Conservation (phyloP, 2,888 invertebrate genomes). For the Nephrotoma appendiculata region DNA sequence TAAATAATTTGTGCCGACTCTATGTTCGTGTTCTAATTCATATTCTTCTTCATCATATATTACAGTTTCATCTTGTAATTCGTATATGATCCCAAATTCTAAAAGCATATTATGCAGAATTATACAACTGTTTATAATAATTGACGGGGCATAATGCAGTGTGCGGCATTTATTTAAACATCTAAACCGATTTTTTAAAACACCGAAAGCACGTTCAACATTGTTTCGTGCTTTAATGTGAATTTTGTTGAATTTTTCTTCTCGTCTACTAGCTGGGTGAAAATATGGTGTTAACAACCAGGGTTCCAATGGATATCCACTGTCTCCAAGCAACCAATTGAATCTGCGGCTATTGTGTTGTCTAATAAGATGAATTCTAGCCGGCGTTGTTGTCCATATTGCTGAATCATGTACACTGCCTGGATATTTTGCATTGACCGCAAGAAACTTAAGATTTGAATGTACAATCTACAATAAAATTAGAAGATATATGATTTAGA, state of each 20-base stretch:
- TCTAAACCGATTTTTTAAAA: too few relatives aligned
- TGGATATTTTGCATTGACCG: constrained; percentile 9
- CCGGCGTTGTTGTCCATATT: background rate
- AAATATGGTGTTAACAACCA: background rate
- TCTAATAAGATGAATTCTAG: constrained; percentile 3
- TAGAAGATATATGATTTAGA: background rate
- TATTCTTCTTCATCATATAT: too few relatives aligned
- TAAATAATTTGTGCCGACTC: too few relatives aligned
- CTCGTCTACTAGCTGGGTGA: background rate
- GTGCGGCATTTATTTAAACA: too few relatives aligned
- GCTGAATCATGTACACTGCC: constrained; percentile 4
- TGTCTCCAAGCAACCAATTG: constrained; percentile 8
- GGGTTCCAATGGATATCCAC: background rate
- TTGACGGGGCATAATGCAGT: too few relatives aligned
- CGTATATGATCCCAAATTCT: too few relatives aligned
- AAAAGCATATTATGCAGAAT: too few relatives aligned
- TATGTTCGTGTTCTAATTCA: too few relatives aligned
- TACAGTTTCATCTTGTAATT: too few relatives aligned
- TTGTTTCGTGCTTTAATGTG: constrained; percentile 8
- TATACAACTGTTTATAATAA: too few relatives aligned
- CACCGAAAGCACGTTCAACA: too few relatives aligned
- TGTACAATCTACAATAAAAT: background rate
- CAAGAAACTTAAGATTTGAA: constrained; percentile 5
- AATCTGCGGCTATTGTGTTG: background rate
- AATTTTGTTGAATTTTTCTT: constrained; percentile 7